Evolutionary conservation across 2,888 invertebrate species (phyloP).

Genomic region (Cistogaster globosa): DNA sequence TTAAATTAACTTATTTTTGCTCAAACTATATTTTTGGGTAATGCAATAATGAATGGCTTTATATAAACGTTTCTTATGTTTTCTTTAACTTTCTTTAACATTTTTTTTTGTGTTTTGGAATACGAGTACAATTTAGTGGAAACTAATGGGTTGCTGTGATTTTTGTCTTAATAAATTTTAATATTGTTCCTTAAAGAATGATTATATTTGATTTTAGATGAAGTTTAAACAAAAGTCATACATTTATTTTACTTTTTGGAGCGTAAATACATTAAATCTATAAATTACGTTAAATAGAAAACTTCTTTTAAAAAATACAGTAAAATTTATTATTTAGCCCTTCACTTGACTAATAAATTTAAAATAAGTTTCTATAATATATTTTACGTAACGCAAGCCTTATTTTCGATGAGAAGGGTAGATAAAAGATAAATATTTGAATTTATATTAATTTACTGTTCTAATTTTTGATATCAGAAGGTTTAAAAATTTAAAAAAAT

Average conservation of each 20-base stretch:
- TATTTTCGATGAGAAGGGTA: too few species aligned
- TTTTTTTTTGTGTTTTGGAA: conserved; percentile 1
- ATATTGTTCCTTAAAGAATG: conserved; percentile 40
- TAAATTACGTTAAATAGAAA: conserved; percentile 20
- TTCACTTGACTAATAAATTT: too few species aligned
- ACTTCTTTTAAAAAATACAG: too few species aligned
- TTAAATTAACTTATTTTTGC: conserved; percentile 70
- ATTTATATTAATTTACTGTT: too few species aligned
- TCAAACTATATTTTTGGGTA: conserved; percentile 41
- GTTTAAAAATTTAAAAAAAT: too few species aligned
- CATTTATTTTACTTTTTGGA: background rate
- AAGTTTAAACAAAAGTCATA: conserved; percentile 22
- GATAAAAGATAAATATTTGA: too few species aligned
- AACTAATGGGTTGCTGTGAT: conserved; percentile 64
- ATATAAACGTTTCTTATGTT: conserved; percentile 23
- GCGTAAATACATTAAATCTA: conserved; percentile 6
- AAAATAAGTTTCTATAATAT: too few species aligned
- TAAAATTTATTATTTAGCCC: too few species aligned
- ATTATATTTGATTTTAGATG: conserved; percentile 49
- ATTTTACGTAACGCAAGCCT: too few species aligned
- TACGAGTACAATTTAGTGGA: conserved; percentile 59
- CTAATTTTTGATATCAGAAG: too few species aligned
- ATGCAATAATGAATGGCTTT: conserved; percentile 49
- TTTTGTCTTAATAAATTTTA: conserved; percentile 59
- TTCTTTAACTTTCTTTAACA: background rate